Evolutionary conservation across 2,113 vertebrate genomes (phyloP), one percentile per base, ranked within the genome.

Genomic region (Misgurnus mizolepis): DNA sequence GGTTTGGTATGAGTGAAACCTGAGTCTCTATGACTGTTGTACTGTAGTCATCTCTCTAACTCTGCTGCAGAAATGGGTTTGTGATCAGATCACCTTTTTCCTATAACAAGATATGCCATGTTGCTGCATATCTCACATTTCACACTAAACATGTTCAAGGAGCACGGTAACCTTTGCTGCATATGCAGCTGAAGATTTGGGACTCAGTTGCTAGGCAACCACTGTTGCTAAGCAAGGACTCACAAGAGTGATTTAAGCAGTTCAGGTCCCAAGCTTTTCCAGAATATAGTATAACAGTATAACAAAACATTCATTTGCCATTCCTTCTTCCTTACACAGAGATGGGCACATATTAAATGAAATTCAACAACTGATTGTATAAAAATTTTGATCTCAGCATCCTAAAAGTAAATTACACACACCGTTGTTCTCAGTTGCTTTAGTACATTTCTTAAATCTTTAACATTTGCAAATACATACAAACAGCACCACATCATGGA

Each of bases 161-260:
- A 34, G 40, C 58, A 65, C 83, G 83, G 0, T 62, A 60, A 79
- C 56, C 79, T 83, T 84, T 86, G 80, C 84, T 4, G 11, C 79
- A 88, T 87, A 86, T 76, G 79, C n/a, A n/a, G n/a, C n/a, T 60
- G 39, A 84, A 80, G 55, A 64, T 85, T 84, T 88, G 65, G 64
- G 85, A 88, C 78, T 83, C 81, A 87, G 92, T 93, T 92, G 91
- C 92, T 87, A 90, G 85, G 92, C 88, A 92, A 93, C 92, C 88
- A 89, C 39, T 83, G 89, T 92, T 93, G 91, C 92, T 90, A 91
- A 88, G 91, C 58, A 75, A 88, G 80, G 84, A 83, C 81, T 22
- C 61, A 34, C 14, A 4, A 76, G 67, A 34, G 79, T 2, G 77
- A 14, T 64, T 47, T 39, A 70, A 70, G 72, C 49, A 71, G 49